phyloP scores from a whole-genome alignment of 1,140 invertebrate genomes.

The Apolygus lucorum region DNA sequence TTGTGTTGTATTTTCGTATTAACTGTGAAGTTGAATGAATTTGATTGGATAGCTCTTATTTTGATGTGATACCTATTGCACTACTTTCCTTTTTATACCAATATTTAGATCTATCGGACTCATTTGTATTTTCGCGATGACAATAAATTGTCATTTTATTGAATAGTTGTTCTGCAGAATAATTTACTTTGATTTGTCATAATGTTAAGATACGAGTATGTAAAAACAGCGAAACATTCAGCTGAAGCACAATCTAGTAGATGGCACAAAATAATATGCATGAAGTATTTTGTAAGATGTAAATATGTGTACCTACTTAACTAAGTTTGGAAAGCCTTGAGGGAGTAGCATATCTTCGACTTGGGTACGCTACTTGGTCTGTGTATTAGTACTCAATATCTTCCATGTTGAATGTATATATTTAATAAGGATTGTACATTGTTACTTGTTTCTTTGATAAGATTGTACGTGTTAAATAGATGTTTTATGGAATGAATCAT shows the following conservation, averaged over 20 bases:
- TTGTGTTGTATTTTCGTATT: constrained; percentile 1
- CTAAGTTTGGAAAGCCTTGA: too few relatives aligned
- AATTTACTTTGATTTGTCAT: background rate
- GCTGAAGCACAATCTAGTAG: background rate
- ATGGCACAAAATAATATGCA: background rate
- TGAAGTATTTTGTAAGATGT: too few relatives aligned
- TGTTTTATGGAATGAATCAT: constrained; percentile 3
- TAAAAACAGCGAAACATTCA: background rate
- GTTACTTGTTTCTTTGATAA: background rate
- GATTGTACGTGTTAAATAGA: background rate
- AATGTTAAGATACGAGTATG: background rate
- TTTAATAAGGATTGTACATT: constrained; percentile 5
- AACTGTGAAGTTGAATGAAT: background rate
- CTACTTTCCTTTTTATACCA: constrained; percentile 3
- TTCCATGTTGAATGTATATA: constrained; percentile 10
- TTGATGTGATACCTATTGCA: constrained; percentile 4
- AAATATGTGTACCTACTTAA: too few relatives aligned
- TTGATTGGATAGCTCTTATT: constrained; percentile 1
- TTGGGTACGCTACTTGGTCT: too few relatives aligned
- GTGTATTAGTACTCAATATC: background rate
- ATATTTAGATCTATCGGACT: background rate
- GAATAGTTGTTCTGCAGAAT: background rate
- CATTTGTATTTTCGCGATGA: background rate
- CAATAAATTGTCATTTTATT: background rate
- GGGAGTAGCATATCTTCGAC: too few relatives aligned